Evolutionary conservation across 2,888 invertebrate species (phyloP).

Genomic region (Ennomos fuscantarius): DNA sequence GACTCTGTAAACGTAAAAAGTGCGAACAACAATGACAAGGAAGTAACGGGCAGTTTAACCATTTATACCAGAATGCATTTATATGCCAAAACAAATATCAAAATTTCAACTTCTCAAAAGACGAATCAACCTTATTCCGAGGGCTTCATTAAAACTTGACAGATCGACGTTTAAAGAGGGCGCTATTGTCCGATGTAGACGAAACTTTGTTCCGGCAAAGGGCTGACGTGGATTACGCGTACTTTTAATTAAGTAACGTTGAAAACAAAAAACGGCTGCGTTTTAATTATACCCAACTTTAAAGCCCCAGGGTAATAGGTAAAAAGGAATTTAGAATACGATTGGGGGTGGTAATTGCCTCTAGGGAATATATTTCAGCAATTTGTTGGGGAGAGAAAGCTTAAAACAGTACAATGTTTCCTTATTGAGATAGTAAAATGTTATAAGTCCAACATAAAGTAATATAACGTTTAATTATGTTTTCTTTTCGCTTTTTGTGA

Average conservation of each 20-base stretch:
- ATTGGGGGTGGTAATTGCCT: constrained; percentile 50
- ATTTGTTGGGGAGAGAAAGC: constrained; percentile 28
- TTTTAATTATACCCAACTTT: constrained; percentile 55
- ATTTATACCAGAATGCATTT: background rate
- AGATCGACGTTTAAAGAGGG: constrained; percentile 47
- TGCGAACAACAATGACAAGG: too few relatives aligned
- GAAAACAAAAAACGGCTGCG: constrained; percentile 56
- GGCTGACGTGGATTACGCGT: constrained; percentile 37
- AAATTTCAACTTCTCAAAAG: constrained; percentile 14
- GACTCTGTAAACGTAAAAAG: too few relatives aligned
- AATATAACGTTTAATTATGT: constrained; percentile 1
- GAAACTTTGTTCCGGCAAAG: constrained; percentile 50
- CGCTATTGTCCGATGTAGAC: constrained; percentile 44
- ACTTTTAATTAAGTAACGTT: constrained; percentile 59
- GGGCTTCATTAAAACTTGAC: constrained; percentile 57
- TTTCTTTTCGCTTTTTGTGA: background rate
- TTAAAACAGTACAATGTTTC: constrained; percentile 10
- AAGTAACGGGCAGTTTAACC: too few relatives aligned
- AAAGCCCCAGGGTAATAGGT: constrained; percentile 51
- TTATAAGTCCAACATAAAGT: constrained; percentile 7
- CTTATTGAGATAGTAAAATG: constrained; percentile 15
- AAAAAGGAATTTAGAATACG: constrained; percentile 51
- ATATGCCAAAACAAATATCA: background rate
- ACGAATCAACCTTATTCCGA: constrained; percentile 25
- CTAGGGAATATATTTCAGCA: constrained; percentile 38